phyloP scores from a whole-genome alignment of 1,140 invertebrate genomes.

The Lasioglossum baleicum region DNA sequence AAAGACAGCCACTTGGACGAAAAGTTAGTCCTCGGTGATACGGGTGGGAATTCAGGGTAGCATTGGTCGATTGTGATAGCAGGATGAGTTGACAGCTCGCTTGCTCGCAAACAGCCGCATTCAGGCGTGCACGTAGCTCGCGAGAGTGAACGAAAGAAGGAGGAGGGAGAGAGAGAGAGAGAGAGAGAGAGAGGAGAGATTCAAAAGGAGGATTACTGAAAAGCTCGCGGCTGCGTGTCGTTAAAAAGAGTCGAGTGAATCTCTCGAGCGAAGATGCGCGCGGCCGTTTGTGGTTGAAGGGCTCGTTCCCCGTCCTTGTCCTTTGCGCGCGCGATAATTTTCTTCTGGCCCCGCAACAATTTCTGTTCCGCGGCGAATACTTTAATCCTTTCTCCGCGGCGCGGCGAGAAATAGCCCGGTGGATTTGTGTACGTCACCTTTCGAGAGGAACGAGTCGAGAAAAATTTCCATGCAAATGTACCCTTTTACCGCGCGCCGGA shows the following conservation, averaged over 20 bases:
- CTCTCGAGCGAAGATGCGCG: constrained; percentile 1
- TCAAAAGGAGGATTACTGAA: constrained; percentile 38
- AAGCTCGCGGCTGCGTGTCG: constrained; percentile 25
- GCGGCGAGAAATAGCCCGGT: constrained; percentile 40
- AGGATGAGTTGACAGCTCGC: constrained; percentile 1
- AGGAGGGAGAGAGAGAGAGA: neutral
- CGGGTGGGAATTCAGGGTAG: neutral
- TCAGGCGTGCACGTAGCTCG: neutral
- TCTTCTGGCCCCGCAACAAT: constrained; percentile 17
- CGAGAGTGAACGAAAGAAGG: neutral
- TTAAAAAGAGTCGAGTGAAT: constrained; percentile 43
- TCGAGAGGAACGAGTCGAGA: constrained; percentile 32
- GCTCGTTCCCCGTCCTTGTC: constrained; percentile 11
- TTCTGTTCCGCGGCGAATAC: constrained; percentile 48
- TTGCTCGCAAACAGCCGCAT: too few relatives aligned
- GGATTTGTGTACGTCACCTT: constrained; percentile 51
- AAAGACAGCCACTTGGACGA: neutral
- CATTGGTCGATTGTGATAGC: constrained; percentile 13
- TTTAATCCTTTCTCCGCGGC: constrained; percentile 49
- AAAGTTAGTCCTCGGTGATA: neutral
- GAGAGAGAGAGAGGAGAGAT: neutral
- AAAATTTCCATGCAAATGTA: constrained; percentile 62
- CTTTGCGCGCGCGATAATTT: constrained; percentile 17
- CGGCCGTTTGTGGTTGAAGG: constrained; percentile 30
- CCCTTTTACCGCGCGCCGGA: constrained; percentile 31